phyloP scores from a whole-genome alignment of 2,888 invertebrate species.

The Lasioglossum malachurum region DNA sequence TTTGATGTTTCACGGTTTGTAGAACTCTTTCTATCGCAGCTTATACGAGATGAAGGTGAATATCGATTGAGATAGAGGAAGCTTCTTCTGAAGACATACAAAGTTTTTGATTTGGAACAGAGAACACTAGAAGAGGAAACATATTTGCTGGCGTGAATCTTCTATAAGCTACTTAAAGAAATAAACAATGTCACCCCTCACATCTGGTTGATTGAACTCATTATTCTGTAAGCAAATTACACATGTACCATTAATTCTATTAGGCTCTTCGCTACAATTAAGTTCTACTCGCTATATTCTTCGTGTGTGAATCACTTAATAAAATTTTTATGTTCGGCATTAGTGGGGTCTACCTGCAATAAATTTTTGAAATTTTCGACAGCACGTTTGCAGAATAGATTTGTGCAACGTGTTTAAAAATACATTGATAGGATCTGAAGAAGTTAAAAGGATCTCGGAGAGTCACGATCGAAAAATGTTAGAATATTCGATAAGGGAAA shows the following conservation, averaged over 20 bases:
- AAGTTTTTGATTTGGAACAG: too few species aligned
- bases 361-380: neutral
- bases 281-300: too few species aligned
- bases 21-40: neutral
- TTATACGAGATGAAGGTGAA: neutral
- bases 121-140: too few species aligned
- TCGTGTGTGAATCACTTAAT: too few species aligned
- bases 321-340: neutral
- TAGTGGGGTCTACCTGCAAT: neutral
- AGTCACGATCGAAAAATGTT: too few species aligned
- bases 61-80: neutral
- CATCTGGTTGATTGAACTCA: neutral
- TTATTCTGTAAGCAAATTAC: neutral
- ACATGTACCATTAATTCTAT: neutral
- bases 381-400: neutral
- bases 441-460: neutral
- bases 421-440: neutral
- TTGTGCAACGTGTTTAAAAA: neutral
- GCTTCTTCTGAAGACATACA: too few species aligned
- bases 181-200: too few species aligned
- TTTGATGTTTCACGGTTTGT: neutral
- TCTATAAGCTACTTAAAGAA: too few species aligned
- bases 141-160: too few species aligned
- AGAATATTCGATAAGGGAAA: neutral
- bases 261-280: too few species aligned